Conservation (phyloP, 2,113 vertebrate genomes). For the Siphamia tubifer region DNA sequence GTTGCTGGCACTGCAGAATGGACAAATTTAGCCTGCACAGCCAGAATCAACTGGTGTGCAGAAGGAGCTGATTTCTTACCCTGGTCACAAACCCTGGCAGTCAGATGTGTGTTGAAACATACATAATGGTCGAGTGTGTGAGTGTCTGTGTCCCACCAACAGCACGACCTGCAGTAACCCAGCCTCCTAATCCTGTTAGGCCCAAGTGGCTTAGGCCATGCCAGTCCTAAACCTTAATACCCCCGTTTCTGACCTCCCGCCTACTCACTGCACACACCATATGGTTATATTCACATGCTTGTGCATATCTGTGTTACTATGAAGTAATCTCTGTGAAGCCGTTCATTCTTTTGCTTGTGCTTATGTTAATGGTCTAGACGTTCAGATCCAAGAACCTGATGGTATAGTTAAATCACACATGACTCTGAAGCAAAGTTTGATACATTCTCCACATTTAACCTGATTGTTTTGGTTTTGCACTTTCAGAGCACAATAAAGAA, state of each 20-base stretch:
- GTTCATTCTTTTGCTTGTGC: background rate
- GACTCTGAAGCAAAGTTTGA: too few species aligned
- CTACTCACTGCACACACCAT: slow-evolving; percentile 47
- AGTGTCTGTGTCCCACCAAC: slow-evolving; percentile 25
- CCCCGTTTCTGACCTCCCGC: slow-evolving; percentile 49
- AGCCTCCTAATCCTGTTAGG: slow-evolving; percentile 71
- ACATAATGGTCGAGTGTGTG: slow-evolving; percentile 11
- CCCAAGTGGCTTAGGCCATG: slow-evolving; percentile 63
- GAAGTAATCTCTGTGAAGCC: slow-evolving; percentile 39
- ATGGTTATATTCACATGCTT: slow-evolving; percentile 38
- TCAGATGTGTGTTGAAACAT: background rate
- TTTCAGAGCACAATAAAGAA: too few species aligned
- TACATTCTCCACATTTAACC: too few species aligned
- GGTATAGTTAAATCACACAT: too few species aligned
- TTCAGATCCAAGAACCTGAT: too few species aligned
- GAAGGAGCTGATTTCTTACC: slow-evolving; percentile 13
- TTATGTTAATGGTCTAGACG: background rate
- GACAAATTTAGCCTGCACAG: background rate
- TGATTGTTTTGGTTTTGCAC: too few species aligned
- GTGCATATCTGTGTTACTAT: slow-evolving; percentile 16
- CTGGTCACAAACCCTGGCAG: background rate
- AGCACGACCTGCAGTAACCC: slow-evolving; percentile 65
- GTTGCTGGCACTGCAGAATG: background rate
- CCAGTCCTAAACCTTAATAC: slow-evolving; percentile 63
- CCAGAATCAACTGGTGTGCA: slow-evolving; percentile 12